Evolutionary conservation across 2,888 invertebrate species (phyloP), one percentile per base, ranked within the genome.

Genomic region (Omphaloscelis lunosa): DNA sequence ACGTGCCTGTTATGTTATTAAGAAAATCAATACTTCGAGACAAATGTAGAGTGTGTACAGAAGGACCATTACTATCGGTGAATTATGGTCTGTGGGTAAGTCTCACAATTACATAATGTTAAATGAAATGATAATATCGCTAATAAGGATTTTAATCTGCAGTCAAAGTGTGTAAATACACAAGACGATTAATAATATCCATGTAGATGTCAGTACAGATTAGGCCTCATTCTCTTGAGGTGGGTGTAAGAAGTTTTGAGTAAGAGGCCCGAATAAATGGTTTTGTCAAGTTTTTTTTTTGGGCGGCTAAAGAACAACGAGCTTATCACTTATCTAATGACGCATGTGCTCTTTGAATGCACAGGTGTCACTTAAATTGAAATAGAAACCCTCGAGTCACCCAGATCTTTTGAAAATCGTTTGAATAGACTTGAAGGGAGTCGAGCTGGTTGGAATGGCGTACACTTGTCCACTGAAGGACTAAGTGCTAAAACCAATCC

Each of bases 21-120:
- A 61, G 59, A 67, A 17, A 72, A 72, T 84, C 48, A 58, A 78
- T 78, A 67, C n/a, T 63, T 83, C 17, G 12, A 53, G 45, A 56
- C 27, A n/a, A n/a, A 56, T 65, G 29, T 8, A 56, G 20, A 56
- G 17, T n/a, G 34, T 4, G n/a, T 29, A n/a, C 61, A 70, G 78
- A 67, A 83, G 48, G n/a, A 27, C 9, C 41, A 51, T 17, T 29
- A 41, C 5, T 23, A 17, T 39, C 20, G 11, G 34, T 51, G 11
- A 12, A 41, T 7, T n/a, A 53, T 53, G 56, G 12, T 53, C 53
- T n/a, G 53, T n/a, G 56, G 56, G 6, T n/a, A 6, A 6, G 6
- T 41, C 12, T 39, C 72, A 27, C 45, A 72, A 51, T 27, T 34
- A 9, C 1, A 56, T 20, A 56, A 20, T 39, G 39, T 39, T 7